Conservation (phyloP, 2,797 vertebrate genomes). For the Euphonia xanthogaster region DNA sequence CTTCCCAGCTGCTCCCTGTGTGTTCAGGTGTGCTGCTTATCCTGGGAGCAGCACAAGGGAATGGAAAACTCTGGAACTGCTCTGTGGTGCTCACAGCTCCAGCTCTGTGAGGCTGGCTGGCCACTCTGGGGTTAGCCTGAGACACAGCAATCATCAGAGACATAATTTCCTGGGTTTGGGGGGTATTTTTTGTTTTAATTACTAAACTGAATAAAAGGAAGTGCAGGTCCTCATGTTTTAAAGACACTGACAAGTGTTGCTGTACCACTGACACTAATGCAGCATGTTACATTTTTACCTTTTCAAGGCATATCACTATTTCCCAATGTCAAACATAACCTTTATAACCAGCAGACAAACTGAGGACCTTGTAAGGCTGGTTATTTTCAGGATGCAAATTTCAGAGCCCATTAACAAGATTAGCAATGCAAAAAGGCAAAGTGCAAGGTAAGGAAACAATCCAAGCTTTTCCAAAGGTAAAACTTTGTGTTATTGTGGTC, state of each 20-base stretch:
- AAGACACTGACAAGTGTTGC: background rate
- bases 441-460: slow-evolving; percentile 64
- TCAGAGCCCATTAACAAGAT: slow-evolving; percentile 67
- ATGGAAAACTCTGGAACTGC: background rate
- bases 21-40: accelerated
- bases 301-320: slow-evolving; percentile 38
- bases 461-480: slow-evolving; percentile 39
- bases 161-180: background rate
- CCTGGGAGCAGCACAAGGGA: background rate
- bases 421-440: slow-evolving; percentile 71
- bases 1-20: background rate
- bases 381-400: slow-evolving; percentile 68
- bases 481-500: slow-evolving; percentile 32
- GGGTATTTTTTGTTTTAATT: background rate
- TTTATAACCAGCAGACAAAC: slow-evolving; percentile 44
- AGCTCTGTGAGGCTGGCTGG: background rate
- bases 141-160: background rate
- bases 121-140: background rate
- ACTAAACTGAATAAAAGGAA: background rate
- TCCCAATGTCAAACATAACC: slow-evolving; percentile 28
- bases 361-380: slow-evolving; percentile 40
- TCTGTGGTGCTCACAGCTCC: accelerated
- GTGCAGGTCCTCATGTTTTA: background rate
- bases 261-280: background rate
- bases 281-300: slow-evolving; percentile 38